Conservation (phyloP, 2,888 invertebrate genomes). For the Diadegma fenestrale region DNA sequence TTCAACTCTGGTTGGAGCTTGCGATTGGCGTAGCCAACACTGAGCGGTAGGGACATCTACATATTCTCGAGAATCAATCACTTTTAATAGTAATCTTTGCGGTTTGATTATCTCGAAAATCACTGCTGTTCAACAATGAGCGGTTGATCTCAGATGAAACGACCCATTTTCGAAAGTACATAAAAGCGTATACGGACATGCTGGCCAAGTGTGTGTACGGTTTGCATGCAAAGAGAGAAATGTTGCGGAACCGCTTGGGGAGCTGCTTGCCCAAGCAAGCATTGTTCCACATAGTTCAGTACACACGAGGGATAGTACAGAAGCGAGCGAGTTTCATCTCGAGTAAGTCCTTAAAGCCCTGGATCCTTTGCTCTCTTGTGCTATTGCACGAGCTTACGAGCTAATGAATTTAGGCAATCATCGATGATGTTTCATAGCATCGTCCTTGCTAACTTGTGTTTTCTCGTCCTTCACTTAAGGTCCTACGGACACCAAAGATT, state of each 20-base stretch:
- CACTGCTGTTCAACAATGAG: not conserved
- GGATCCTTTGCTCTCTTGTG: constrained; percentile 31
- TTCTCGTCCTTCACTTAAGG: constrained; percentile 21
- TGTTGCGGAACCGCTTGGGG: constrained; percentile 3
- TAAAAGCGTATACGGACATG: not conserved
- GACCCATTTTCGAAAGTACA: constrained; percentile 8
- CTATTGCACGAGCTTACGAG: constrained; percentile 18
- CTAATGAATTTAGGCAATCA: constrained; percentile 42
- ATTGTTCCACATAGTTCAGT: constrained; percentile 21
- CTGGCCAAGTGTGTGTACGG: not conserved
- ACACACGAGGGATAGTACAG: constrained; percentile 31
- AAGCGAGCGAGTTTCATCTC: constrained; percentile 19
- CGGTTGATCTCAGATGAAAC: not conserved
- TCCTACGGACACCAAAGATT: not conserved
- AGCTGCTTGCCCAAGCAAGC: constrained; percentile 2
- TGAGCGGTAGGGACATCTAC: not conserved
- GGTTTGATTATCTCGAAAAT: not conserved
- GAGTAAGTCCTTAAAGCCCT: constrained; percentile 39
- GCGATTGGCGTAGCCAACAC: not conserved
- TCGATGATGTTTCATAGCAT: constrained; percentile 33
- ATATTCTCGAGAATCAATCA: constrained; percentile 13
- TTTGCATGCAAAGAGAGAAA: constrained; percentile 13
- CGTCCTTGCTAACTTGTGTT: constrained; percentile 8
- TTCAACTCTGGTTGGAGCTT: not conserved
- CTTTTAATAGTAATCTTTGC: not conserved